phyloP scores from a whole-genome alignment of 2,113 vertebrate genomes.

The Symphodus melops region DNA sequence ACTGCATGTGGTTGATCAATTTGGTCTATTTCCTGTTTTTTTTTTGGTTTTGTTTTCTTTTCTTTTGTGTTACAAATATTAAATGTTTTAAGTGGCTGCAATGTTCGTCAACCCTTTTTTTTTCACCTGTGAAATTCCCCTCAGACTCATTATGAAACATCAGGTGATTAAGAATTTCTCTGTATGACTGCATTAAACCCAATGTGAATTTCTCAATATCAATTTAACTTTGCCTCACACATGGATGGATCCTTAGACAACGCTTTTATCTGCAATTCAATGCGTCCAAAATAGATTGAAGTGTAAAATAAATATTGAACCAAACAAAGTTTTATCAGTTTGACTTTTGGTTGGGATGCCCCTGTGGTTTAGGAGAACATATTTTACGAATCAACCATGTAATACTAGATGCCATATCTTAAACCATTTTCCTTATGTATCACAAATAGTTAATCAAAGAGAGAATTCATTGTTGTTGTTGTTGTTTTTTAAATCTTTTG shows the following conservation, averaged over 20 bases:
- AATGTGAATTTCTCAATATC: slow-evolving; percentile 55
- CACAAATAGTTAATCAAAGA: too few species aligned
- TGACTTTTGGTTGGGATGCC: too few species aligned
- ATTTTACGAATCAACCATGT: too few species aligned
- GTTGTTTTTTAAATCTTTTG: too few species aligned
- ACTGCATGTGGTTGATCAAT: neutral
- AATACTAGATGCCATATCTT: too few species aligned
- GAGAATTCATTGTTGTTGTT: too few species aligned
- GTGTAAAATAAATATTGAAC: too few species aligned
- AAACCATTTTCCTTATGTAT: too few species aligned
- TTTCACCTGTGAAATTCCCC: slow-evolving; percentile 21
- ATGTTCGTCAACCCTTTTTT: neutral
- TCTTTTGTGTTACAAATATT: neutral
- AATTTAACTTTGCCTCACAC: slow-evolving; percentile 17
- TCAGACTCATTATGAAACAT: slow-evolving; percentile 58
- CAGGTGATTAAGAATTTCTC: slow-evolving; percentile 49
- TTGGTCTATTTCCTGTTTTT: neutral
- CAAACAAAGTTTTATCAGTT: too few species aligned
- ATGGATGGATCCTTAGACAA: neutral
- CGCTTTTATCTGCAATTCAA: neutral
- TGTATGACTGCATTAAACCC: slow-evolving; percentile 54
- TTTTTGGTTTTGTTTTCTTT: neutral
- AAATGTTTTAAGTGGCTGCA: neutral
- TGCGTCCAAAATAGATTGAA: neutral
- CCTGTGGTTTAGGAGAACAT: too few species aligned